Evolutionary conservation across 2,797 vertebrate species (phyloP).

Genomic region (Petrocephalus sullivani): DNA sequence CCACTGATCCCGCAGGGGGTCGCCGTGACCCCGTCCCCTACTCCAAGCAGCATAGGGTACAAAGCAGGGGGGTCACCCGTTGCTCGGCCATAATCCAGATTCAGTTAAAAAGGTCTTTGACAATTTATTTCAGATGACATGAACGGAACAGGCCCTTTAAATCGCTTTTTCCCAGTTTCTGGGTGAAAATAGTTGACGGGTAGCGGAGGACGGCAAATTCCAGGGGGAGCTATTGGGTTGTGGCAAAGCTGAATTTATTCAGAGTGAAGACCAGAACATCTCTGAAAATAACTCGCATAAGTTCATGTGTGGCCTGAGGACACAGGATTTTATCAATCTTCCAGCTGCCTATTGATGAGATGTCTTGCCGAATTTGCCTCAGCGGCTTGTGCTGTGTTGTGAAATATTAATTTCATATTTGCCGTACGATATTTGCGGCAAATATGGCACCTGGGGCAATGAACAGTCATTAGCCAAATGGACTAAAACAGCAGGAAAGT

Average conservation of each 20-base stretch:
- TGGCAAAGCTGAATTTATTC: slow-evolving; percentile 24
- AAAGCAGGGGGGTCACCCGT: background rate
- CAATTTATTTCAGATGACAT: background rate
- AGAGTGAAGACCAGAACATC: slow-evolving; percentile 33
- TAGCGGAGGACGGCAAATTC: slow-evolving; percentile 19
- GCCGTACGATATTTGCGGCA: slow-evolving; percentile 44
- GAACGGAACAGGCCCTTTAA: background rate
- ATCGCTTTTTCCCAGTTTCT: background rate
- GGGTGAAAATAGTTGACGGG: background rate
- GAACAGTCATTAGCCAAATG: slow-evolving; percentile 49
- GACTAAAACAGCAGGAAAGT: slow-evolving; percentile 47
- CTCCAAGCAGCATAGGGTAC: background rate
- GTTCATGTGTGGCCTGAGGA: slow-evolving; percentile 53
- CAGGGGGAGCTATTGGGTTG: slow-evolving; percentile 25
- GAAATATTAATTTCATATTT: slow-evolving; percentile 65
- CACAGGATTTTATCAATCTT: slow-evolving; percentile 65
- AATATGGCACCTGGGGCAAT: slow-evolving; percentile 49
- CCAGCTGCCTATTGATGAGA: slow-evolving; percentile 63
- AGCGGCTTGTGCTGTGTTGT: slow-evolving; percentile 47
- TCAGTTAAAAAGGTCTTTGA: background rate
- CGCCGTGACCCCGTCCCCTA: background rate
- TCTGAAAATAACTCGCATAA: slow-evolving; percentile 58
- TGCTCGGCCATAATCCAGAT: background rate
- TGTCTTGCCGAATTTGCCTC: slow-evolving; percentile 67
- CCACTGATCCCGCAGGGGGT: background rate